Percentiles rank a stretch among this genome's conserved stretches.
Evolutionary conservation across 2,888 invertebrate genomes (phyloP).

Genomic region (Brassicogethes aeneus): DNA sequence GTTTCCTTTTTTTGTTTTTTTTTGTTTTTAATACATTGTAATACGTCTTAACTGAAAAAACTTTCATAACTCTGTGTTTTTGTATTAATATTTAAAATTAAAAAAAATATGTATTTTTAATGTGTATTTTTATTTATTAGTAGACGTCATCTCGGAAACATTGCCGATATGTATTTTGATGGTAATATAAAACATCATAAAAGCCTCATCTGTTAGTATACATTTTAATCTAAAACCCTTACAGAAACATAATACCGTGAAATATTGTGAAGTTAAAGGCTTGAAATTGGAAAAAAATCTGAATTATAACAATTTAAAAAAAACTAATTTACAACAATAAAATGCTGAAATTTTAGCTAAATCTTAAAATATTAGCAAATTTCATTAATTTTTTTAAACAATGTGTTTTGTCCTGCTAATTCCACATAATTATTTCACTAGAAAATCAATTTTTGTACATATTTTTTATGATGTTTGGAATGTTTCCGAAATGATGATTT

Average conservation of each 20-base stretch:
- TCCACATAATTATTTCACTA: neutral
- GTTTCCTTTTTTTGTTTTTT: neutral
- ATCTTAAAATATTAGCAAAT: too few relatives aligned
- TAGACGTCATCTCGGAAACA: neutral
- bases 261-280: neutral
- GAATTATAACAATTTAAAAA: neutral
- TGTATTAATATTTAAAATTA: neutral
- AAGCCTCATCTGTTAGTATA: neutral
- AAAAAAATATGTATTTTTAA: too few relatives aligned
- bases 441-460: neutral
- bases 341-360: neutral
- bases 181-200: neutral
- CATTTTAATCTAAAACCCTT: conserved; percentile 1
- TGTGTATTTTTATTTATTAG: neutral
- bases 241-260: neutral
- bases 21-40: neutral
- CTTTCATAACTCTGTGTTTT: neutral
- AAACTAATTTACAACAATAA: neutral
- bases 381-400: neutral
- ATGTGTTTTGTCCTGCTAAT: neutral
- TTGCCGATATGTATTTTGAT: too few relatives aligned
- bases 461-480: neutral
- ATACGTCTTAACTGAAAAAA: neutral
- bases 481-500: conserved; percentile 1
- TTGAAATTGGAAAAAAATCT: neutral